These are phyloP conservation scores for Pagetopsis macropterus DNA, from an alignment of 2,797 vertebrate species.

Conservation along the genomic window DNA sequence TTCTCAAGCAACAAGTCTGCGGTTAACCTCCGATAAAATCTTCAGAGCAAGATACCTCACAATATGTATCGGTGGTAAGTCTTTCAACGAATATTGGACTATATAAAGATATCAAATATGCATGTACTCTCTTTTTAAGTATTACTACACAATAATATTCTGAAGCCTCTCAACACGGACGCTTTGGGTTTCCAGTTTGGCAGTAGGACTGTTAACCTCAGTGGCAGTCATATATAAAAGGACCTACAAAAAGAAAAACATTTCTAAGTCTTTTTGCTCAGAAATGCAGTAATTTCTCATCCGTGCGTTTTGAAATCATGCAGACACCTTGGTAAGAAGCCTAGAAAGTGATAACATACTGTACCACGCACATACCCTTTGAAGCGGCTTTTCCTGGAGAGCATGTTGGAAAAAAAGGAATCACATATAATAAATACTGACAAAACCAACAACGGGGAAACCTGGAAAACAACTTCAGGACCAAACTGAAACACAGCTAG, in stretches of 20 bases:
- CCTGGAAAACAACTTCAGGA: neutral
- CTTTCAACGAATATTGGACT: neutral
- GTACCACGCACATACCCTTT: no score
- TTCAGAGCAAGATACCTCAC: neutral
- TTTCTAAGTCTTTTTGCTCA: neutral
- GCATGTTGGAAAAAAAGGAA: constrained; percentile 59
- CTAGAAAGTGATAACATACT: constrained; percentile 49
- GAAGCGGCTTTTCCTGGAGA: constrained; percentile 80
- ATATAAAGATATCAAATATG: neutral
- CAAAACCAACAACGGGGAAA: neutral
- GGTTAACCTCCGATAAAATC: neutral
- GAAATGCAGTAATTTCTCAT: neutral
- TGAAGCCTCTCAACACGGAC: no score
- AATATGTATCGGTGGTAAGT: neutral
- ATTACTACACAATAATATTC: neutral
- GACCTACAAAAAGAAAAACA: no score
- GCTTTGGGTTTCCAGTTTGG: no score
- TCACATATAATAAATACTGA: neutral
- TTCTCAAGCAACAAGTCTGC: neutral
- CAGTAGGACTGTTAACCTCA: no score
- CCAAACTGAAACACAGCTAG: neutral
- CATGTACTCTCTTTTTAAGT: neutral
- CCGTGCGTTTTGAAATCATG: neutral
- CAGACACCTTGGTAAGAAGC: neutral
- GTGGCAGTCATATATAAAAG: neutral